Conservation (phyloP, 2,113 vertebrate species). For the Vicugna pacos region DNA sequence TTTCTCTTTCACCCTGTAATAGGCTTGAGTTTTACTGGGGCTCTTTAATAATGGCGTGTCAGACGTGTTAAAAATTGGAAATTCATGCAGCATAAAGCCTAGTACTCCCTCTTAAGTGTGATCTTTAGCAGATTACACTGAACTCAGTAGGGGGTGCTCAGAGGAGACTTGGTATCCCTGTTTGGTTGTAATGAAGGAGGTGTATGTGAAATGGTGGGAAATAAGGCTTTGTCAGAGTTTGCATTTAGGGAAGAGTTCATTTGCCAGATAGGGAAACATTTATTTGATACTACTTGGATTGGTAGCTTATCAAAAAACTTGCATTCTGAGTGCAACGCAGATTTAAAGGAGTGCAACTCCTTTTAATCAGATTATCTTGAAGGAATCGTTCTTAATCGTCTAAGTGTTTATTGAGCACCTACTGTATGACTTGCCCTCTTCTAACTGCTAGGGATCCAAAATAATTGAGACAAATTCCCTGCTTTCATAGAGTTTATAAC, state of each 20-base stretch:
- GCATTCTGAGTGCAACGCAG: background rate
- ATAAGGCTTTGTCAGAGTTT: background rate
- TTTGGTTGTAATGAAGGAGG: background rate
- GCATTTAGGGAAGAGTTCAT: background rate
- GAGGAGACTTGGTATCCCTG: background rate
- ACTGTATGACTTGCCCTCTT: background rate
- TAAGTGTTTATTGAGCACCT: background rate
- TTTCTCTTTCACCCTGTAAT: conserved; percentile 3
- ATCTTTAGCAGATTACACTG: background rate
- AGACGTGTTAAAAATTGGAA: background rate
- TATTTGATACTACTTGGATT: background rate
- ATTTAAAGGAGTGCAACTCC: background rate
- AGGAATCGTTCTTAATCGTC: background rate
- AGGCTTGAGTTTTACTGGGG: background rate
- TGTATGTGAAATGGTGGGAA: no score
- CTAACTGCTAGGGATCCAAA: background rate
- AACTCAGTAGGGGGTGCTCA: background rate
- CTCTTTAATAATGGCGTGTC: background rate
- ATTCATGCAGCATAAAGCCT: background rate
- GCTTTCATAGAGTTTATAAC: background rate
- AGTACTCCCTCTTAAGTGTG: background rate
- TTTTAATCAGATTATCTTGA: background rate
- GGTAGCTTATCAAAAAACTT: background rate
- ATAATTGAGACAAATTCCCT: background rate
- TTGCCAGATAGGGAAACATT: background rate